phyloP scores from a whole-genome alignment of 2,888 invertebrate genomes.

The Cheilosia urbana region DNA sequence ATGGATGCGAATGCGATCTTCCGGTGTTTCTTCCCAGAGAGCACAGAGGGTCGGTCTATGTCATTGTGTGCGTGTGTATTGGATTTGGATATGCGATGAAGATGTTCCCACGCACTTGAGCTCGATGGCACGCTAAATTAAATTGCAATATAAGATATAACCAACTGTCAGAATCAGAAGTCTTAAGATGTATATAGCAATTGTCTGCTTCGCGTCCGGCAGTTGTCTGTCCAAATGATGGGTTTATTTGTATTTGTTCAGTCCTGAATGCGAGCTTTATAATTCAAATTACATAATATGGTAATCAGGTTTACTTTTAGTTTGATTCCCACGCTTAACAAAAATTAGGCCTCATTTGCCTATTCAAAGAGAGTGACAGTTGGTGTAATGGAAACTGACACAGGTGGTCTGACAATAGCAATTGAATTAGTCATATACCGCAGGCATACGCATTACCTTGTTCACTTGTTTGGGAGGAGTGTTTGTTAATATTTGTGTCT shows the following conservation, averaged over 20 bases:
- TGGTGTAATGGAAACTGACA: slow-evolving; percentile 37
- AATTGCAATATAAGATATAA: slow-evolving; percentile 51
- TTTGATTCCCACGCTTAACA: slow-evolving; percentile 65
- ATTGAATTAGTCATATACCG: slow-evolving; percentile 38
- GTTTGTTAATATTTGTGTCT: slow-evolving; percentile 30
- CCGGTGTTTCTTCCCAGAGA: slow-evolving; percentile 47
- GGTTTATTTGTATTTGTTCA: slow-evolving; percentile 17
- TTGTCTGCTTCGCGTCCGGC: slow-evolving; percentile 45
- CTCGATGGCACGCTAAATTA: slow-evolving; percentile 46
- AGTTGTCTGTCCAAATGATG: slow-evolving; percentile 32
- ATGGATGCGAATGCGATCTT: slow-evolving; percentile 37
- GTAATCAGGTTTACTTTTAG: slow-evolving; percentile 41
- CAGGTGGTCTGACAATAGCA: slow-evolving; percentile 49
- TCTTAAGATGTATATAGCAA: slow-evolving; percentile 12
- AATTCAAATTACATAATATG: slow-evolving; percentile 12
- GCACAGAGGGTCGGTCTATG: slow-evolving; percentile 2
- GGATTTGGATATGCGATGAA: slow-evolving; percentile 8
- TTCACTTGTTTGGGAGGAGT: slow-evolving; percentile 27
- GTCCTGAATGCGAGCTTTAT: slow-evolving; percentile 5
- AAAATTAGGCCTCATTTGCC: slow-evolving; percentile 59
- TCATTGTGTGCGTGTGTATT: slow-evolving; percentile 20
- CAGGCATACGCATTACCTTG: slow-evolving; percentile 20
- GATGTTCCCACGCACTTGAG: slow-evolving; percentile 67
- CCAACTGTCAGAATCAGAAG: slow-evolving; percentile 30
- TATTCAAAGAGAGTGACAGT: slow-evolving; percentile 39